phyloP scores from a whole-genome alignment of 1,140 invertebrate species.

The Brachionus paranguensis region DNA sequence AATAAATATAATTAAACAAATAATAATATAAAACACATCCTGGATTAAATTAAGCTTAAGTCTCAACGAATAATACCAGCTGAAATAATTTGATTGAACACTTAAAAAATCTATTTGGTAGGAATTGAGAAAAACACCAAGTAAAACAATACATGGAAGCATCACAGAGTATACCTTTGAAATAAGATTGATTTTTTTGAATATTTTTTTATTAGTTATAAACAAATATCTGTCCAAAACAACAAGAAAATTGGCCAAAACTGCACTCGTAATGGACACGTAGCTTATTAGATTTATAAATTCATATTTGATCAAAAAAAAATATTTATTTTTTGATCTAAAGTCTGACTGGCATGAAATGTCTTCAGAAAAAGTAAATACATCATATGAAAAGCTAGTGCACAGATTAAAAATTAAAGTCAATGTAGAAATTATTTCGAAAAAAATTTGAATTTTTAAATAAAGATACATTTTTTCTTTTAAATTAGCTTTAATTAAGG shows the following conservation, averaged over 20 bases:
- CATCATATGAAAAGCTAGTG: background rate
- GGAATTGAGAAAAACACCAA: background rate
- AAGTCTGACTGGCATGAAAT: background rate
- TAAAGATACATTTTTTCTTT: background rate
- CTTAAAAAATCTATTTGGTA: background rate
- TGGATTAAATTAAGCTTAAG: background rate
- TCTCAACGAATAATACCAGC: background rate
- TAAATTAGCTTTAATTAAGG: background rate
- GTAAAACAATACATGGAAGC: background rate
- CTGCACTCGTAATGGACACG: background rate
- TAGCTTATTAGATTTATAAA: background rate
- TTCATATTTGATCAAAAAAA: background rate
- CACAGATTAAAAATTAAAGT: background rate
- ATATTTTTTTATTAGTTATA: background rate
- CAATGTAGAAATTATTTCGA: background rate
- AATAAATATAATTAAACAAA: background rate
- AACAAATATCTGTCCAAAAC: background rate
- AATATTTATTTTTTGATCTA: background rate
- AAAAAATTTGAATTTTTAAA: background rate
- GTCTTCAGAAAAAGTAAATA: background rate
- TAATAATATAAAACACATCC: background rate
- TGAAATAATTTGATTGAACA: too few relatives aligned
- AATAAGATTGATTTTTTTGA: background rate
- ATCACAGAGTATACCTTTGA: background rate
- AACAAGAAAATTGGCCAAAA: background rate